Conservation (phyloP, 2,113 vertebrate genomes). For the Orycteropus afer region DNA sequence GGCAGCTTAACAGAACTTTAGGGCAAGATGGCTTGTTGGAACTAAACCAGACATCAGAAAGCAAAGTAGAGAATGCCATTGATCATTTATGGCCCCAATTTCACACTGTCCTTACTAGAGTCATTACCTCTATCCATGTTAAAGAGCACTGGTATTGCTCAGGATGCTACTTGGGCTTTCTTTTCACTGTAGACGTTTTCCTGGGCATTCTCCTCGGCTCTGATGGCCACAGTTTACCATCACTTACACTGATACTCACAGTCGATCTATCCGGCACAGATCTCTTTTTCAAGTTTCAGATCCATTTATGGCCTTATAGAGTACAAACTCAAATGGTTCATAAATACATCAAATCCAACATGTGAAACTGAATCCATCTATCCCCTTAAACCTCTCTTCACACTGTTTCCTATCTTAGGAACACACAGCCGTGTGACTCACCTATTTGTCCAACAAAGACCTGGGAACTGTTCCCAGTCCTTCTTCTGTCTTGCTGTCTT, state of each 20-base stretch:
- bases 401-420: not conserved
- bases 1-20: not conserved
- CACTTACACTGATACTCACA: not conserved
- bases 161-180: not conserved
- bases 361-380: not conserved
- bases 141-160: not conserved
- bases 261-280: not conserved
- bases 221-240: not conserved
- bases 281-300: conserved; percentile 20
- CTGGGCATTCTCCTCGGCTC: not conserved
- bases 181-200: not conserved
- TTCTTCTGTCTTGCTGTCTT: not conserved
- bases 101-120: not conserved
- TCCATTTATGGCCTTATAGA: not conserved
- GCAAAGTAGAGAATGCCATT: not conserved
- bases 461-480: not conserved
- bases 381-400: not conserved
- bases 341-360: conserved; percentile 16
- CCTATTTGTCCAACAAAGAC: not conserved
- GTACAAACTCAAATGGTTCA: not conserved
- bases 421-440: not conserved
- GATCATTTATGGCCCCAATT: not conserved
- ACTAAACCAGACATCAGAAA: not conserved
- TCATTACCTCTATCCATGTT: not conserved
- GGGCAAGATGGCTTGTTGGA: not conserved